Base-by-base conservation (phyloP, 2,113 vertebrate genomes). In the Takifugu bimaculatus region DNA sequence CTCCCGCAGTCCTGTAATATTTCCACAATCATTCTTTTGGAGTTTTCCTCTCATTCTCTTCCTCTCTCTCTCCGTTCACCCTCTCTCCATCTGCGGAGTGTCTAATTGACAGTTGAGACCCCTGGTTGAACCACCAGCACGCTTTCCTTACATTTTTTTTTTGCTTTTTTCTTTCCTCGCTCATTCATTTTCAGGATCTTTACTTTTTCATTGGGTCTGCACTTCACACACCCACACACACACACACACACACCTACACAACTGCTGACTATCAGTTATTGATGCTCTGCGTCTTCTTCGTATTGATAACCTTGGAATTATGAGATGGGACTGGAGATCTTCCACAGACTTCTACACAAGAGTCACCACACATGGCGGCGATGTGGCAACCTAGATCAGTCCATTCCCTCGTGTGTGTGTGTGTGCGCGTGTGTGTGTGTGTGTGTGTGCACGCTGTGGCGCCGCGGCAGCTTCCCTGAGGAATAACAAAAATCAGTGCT, bases 51-150 rank as follows among this genome's bases (percentile, higher is more conserved):
- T 57, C 61, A 54, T 63, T 63, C 61, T 55, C 43, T 50, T 54
- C 72, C 68, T 62, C 70, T 14, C 58, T 10, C 60, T 72, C 63
- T 56, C 29, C 65, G 15, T 45, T 61, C 72, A 29, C 60, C 42
- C 72, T 64, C 76, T 73, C 79, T 80, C 78, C 68, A 64, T 76
- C 83, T 87, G 85, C 13, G 68, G 26, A 81, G 75, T 79, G 72
- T 87, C 85, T 84, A 85, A 83, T 78, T 85, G 85, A 85, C 83
- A 87, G 83, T 75, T 6, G 53, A 87, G 85, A 87, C 85, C 85
- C 81, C 78, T 70, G 74, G 57, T 76, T 87, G 83, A 87, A 85
- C 83, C 75, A 80, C 63, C 68, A 51, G 50, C 61, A 26, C 74
- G 63, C 68, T 42, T 62, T 50, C 67, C 54, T 61, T 26, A 0